Base-by-base conservation (phyloP, 1,140 invertebrate species). In the Andricus grossulariae region DNA sequence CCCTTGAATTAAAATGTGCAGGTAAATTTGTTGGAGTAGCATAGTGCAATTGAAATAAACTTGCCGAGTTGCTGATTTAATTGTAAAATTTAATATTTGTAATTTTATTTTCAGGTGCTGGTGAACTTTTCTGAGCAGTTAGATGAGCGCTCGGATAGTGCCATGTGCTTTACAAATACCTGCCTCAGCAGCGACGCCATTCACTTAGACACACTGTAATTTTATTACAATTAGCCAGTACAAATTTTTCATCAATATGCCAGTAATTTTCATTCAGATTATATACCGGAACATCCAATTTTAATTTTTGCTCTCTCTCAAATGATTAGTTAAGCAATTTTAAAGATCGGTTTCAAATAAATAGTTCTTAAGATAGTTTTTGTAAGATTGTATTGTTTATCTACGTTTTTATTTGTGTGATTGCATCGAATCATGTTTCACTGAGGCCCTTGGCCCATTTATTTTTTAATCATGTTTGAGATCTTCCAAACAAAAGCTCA, bases 41-140 rank as follows among this genome's bases (percentile, higher is more conserved):
- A 45, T 45, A 45, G 10, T 45, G 7, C 0, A 45, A 7, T 45
- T 11, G 10, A 11, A 11, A 45, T 45, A 45, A 45, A 45, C 7
- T 45, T 45, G 25, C 10, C 39, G 6, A 45, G 6, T 11, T 45
- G 5, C 10, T 45, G 10, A 45, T 45, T 15, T 32, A 66, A 32
- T 66, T 49, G 72, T 66, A 4, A 21, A 51, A 77, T 77, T 75
- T 71, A 75, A 45, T 21, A 19, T 13, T 50, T 18, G 32, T 55
- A 75, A 70, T 80, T 72, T 45, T 73, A 78, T 25, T 60, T 79
- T 15, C 82, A 90, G 89, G 89, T 90, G 21, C 76, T 90, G 57
- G 89, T 90, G 5, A 90, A 87, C 74, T 90, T 90, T 80, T 90
- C 89, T n/a, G 88, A 88, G 39, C 88, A 89, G 72, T 32, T 82